Evolutionary conservation across 2,888 invertebrate genomes (phyloP).

Genomic region (Drosophila ezoana): DNA sequence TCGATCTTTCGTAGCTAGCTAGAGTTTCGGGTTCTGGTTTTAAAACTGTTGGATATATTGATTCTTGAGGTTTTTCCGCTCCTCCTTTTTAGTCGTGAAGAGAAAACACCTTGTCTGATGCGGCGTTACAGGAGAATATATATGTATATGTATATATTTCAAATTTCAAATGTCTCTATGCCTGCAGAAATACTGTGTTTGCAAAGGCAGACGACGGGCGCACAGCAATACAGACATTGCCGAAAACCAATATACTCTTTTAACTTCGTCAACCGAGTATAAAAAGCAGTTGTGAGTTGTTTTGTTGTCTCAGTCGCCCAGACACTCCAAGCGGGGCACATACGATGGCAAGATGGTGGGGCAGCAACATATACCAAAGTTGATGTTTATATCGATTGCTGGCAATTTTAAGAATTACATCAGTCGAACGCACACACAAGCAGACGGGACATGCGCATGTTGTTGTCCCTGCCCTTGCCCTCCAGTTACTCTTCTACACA

Average conservation of each 20-base stretch:
- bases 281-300: constrained; percentile 30
- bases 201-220: neutral
- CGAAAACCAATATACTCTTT: neutral
- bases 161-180: too few species aligned
- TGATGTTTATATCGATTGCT: constrained; percentile 79
- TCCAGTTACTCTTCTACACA: constrained; percentile 1
- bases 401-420: constrained; percentile 76
- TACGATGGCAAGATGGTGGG: constrained; percentile 11
- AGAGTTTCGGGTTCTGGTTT: too few species aligned
- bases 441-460: constrained; percentile 60
- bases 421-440: constrained; percentile 42
- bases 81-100: too few species aligned
- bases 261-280: neutral
- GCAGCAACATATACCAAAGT: constrained; percentile 62
- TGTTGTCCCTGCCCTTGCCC: constrained; percentile 30
- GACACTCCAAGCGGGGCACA: constrained; percentile 40
- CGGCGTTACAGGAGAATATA: too few species aligned
- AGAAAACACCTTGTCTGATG: too few species aligned
- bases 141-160: too few species aligned
- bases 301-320: constrained; percentile 52
- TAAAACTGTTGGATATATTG: too few species aligned
- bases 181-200: neutral
- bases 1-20: too few species aligned
- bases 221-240: neutral
- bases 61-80: too few species aligned